These are phyloP conservation scores for Parnassius smintheus DNA, from an alignment of 2,888 invertebrate genomes.

Conservation along the genomic window DNA sequence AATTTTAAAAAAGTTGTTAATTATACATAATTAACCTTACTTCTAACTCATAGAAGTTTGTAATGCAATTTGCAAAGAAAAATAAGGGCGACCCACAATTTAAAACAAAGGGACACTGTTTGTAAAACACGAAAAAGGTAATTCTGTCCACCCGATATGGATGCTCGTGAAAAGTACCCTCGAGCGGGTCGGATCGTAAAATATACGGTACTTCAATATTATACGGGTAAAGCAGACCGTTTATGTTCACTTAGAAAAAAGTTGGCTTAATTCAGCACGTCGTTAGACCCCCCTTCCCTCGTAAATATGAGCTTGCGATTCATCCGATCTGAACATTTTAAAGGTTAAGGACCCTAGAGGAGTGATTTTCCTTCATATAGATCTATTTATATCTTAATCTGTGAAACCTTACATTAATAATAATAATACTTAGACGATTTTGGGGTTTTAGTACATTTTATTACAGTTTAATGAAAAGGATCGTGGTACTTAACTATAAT, in stretches of 20 bases:
- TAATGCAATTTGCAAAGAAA: constrained; percentile 24
- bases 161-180: constrained; percentile 63
- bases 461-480: too few relatives aligned
- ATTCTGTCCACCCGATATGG: constrained; percentile 69
- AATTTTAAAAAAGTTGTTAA: constrained; percentile 4
- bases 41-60: constrained; percentile 14
- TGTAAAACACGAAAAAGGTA: constrained; percentile 66
- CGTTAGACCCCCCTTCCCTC: constrained; percentile 47
- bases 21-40: constrained; percentile 15
- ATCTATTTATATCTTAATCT: neutral
- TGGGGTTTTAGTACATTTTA: too few relatives aligned
- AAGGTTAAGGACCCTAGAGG: constrained; percentile 12
- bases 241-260: constrained; percentile 78
- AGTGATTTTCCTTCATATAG: constrained; percentile 9
- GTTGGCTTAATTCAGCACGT: constrained; percentile 75
- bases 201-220: constrained; percentile 75
- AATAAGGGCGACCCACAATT: constrained; percentile 25
- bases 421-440: too few relatives aligned
- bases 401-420: too few relatives aligned
- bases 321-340: constrained; percentile 61
- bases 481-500: neutral
- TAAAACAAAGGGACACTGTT: constrained; percentile 41
- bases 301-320: constrained; percentile 69
- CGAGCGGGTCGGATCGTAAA: constrained; percentile 72
- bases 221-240: constrained; percentile 66